Conservation (phyloP, 2,113 vertebrate genomes). For the Colaptes auratus region DNA sequence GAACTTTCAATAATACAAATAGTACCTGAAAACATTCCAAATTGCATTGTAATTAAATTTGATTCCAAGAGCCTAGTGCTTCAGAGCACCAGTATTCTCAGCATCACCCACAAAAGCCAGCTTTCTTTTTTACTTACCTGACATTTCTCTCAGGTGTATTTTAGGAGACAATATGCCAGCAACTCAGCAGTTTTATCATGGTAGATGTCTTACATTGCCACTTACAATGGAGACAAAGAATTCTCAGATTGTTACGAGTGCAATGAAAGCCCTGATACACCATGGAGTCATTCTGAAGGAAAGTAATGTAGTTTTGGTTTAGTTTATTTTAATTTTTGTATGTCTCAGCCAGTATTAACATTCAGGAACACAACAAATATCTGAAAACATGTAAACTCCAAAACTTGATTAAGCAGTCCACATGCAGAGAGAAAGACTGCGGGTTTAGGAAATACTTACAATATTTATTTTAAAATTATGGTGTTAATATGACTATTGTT, state of each 20-base stretch:
- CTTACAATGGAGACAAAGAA: conserved; percentile 46
- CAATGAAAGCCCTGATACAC: background rate
- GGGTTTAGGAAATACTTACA: background rate
- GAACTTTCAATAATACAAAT: background rate
- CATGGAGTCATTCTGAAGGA: background rate
- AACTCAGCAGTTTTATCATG: background rate
- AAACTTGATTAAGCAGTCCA: background rate
- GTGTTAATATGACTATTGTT: background rate
- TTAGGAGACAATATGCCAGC: conserved; percentile 39
- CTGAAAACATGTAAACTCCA: background rate
- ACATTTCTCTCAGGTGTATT: conserved; percentile 30
- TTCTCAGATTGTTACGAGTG: background rate
- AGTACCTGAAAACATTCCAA: conserved; percentile 35
- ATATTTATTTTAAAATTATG: background rate
- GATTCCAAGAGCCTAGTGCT: conserved; percentile 6
- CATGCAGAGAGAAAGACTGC: background rate
- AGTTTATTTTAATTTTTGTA: background rate
- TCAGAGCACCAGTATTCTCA: background rate
- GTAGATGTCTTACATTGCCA: conserved; percentile 23
- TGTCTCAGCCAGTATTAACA: background rate
- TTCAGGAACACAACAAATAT: background rate
- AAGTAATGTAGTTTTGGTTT: background rate
- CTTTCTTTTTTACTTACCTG: conserved; percentile 20
- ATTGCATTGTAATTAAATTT: conserved; percentile 18
- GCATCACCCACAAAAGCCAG: conserved; percentile 28